Evolutionary conservation across 2,113 vertebrate genomes (phyloP).

Genomic region (Brevimyrus niger): DNA sequence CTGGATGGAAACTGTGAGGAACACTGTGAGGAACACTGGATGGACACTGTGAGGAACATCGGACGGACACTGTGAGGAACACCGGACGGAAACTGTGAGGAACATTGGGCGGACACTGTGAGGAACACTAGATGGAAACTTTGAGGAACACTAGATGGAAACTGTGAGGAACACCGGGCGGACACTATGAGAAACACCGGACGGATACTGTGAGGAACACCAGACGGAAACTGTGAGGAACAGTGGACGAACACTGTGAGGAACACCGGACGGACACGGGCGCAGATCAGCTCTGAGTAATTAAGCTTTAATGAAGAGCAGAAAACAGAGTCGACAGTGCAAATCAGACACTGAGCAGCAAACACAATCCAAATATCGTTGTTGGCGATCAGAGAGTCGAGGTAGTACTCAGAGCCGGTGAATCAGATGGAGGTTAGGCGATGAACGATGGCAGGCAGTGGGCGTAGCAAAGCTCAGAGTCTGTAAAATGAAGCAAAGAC

Average conservation of each 20-base stretch:
- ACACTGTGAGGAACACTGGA: not conserved
- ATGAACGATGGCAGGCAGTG: not conserved
- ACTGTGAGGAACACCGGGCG: not conserved
- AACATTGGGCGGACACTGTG: not conserved
- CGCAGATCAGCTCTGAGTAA: not conserved
- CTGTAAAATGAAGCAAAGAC: not conserved
- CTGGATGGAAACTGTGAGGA: not conserved
- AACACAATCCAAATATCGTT: not conserved
- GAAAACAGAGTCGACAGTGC: not conserved
- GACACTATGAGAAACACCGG: too few relatives aligned
- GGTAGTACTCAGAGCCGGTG: not conserved
- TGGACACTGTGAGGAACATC: not conserved
- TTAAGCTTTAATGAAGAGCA: not conserved
- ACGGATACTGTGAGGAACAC: not conserved
- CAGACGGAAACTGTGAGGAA: not conserved
- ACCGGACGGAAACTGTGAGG: not conserved
- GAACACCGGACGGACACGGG: not conserved
- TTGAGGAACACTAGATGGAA: too few relatives aligned
- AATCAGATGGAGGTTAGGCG: not conserved
- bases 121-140: not conserved
- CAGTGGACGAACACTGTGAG: not conserved
- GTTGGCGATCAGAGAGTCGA: not conserved
- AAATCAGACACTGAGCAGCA: not conserved
- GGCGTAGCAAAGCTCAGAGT: not conserved
- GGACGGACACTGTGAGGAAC: not conserved